Base-by-base conservation (phyloP, 2,797 vertebrate genomes). In the Rhabdomys pumilio region DNA sequence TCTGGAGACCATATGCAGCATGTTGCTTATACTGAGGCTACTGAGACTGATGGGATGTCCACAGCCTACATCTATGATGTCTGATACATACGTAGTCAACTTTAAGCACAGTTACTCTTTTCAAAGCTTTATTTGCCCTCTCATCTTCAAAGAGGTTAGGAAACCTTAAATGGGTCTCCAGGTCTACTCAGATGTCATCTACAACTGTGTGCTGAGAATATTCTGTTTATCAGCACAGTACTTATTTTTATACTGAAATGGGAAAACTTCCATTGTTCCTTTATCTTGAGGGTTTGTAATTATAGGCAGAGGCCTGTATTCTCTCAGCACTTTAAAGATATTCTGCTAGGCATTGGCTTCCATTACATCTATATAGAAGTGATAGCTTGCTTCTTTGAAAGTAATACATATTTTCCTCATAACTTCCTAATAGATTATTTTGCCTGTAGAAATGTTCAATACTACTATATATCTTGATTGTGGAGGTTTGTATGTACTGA, bases 311-410 rank as follows among this genome's bases (percentile, higher is more conserved):
- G n/a, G 61, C 31, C 94, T 79, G 38, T 7, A 53, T 19, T 59
- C 38, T 65, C 63, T 41, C 26, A 65, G 13, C 47, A 29, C 50
- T 89, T 93, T 77, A 89, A 82, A 72, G 59, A 63, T 26, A 38
- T 89, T 82, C 34, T 61, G 82, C 76, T 77, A 65, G 44, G 29
- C 31, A 72, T 10, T 88, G 11, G 29, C 3, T 85, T 75, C 17
- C 17, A 29, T 87, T 29, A 15, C 63, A 79, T 82, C 53, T 47
- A 7, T 89, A 69, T 24, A 50, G 38, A 41, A 73, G 57, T 81
- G 24, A 47, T 73, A 59, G 7, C 80, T 94, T 92, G 34, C 31
- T 87, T 38, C 76, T 88, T 94, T 69, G 13, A 59, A 86, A 81
- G 17, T 82, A 88, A 44, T 82, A 29, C 59, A 3, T 69, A 44